Conservation (phyloP, 1,140 invertebrate genomes). For the Drosophila subobscura region DNA sequence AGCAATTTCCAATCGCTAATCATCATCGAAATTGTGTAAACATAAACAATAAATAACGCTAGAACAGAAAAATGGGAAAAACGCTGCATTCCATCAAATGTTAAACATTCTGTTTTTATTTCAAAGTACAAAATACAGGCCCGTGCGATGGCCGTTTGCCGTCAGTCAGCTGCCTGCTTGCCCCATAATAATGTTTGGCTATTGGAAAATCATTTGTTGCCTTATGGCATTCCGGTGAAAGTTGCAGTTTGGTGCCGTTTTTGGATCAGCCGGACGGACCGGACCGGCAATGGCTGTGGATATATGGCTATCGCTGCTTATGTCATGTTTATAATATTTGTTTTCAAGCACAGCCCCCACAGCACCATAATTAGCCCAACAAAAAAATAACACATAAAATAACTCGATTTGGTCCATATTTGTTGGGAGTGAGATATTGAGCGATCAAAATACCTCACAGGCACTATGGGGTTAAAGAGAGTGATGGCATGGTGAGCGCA, state of each 20-base stretch:
- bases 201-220: constrained; percentile 41
- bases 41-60: constrained; percentile 16
- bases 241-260: constrained; percentile 43
- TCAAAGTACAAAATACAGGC: constrained; percentile 1
- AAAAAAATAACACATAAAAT: constrained; percentile 1
- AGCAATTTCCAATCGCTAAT: constrained; percentile 4
- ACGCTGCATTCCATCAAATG: constrained; percentile 61
- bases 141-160: constrained; percentile 3
- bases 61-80: constrained; percentile 16
- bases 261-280: constrained; percentile 28
- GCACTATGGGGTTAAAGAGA: too few relatives aligned
- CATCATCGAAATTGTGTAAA: constrained; percentile 50
- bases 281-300: constrained; percentile 12
- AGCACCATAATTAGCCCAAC: constrained; percentile 44
- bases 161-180: constrained; percentile 2
- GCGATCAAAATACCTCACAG: too few relatives aligned
- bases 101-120: constrained; percentile 46
- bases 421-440: not conserved
- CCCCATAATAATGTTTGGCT: constrained; percentile 25
- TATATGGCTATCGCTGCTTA: constrained; percentile 36
- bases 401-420: constrained; percentile 34
- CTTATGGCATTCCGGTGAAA: constrained; percentile 52
- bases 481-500: too few relatives aligned
- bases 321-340: constrained; percentile 59
- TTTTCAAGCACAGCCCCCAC: not conserved